Evolutionary conservation across 2,888 invertebrate genomes (phyloP), one percentile per base, ranked within the genome.

Genomic region (Leucozona laternaria): DNA sequence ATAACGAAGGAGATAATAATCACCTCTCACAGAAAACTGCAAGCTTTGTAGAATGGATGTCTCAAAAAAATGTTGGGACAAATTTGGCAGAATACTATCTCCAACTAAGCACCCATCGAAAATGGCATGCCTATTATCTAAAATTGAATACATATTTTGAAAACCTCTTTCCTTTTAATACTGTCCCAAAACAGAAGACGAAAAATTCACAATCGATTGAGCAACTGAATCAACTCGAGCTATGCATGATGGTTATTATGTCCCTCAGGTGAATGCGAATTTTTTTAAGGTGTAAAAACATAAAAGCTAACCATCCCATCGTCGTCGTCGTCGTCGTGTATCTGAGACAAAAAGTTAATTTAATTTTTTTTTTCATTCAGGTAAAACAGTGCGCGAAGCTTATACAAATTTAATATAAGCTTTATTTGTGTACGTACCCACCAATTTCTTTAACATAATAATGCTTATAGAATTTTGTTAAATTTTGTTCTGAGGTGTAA

Each of bases 321-420:
- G 4, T 60, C 20, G 31, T 34, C 31, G 31, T 34, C 31, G 34
- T 17, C 11, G 34, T 58, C 37, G 50, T 53, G 40, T 53, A 70
- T 55, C 70, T 37, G 55, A 48, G 48, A 31, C 11, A 11, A 70
- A 34, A 70, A 31, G 50, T 70, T 20, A 55, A 37, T 53, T 50
- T 50, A 15, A 40, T 43, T 53, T 70, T 70, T 68, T n/a, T 66
- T 43, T 62, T 28, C 45, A 64, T 64, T 45, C 64, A 64, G 22
- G 43, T 64, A 64, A 45, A 45, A 45, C 43, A n/a, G 31, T 10
- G 17, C 10, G 11, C 10, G 11, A 45, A 64, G 64, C 62, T 62
- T 62, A 60, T 15, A 62, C 43, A 62, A 62, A 62, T 62, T 62
- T n/a, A 43, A 62, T 25, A 62, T 25, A 43, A 62, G 40, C 43